These are phyloP conservation scores for Magallana nippona DNA, from an alignment of 2,888 invertebrate genomes.

Conservation along the genomic window DNA sequence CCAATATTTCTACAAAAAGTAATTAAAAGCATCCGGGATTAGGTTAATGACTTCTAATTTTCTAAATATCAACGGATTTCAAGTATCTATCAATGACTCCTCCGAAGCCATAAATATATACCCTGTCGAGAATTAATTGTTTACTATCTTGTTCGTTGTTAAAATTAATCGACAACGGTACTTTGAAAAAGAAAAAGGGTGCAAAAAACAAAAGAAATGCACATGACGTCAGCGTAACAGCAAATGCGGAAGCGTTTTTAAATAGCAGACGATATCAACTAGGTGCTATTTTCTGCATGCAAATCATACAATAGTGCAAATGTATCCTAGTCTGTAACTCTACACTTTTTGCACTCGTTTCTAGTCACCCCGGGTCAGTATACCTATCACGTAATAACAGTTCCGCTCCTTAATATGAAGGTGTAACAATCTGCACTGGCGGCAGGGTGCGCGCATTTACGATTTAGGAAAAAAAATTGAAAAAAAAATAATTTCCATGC, in stretches of 20 bases:
- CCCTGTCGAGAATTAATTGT: neutral
- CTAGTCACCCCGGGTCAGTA: too few species aligned
- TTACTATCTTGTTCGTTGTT: neutral
- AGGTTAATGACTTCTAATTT: neutral
- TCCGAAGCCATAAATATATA: neutral
- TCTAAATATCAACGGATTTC: neutral
- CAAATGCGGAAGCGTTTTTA: neutral
- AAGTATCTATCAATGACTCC: neutral
- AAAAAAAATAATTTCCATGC: too few species aligned
- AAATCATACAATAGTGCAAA: neutral
- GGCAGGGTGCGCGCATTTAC: too few species aligned
- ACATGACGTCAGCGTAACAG: neutral
- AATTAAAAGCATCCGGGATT: slow-evolving; percentile 8
- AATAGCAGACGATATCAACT: neutral
- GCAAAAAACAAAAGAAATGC: slow-evolving; percentile 14
- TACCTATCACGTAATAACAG: too few species aligned
- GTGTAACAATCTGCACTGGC: too few species aligned
- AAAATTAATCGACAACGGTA: neutral
- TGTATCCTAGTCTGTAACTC: neutral
- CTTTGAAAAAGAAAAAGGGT: neutral
- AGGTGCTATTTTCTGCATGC: neutral
- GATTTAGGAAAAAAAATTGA: too few species aligned
- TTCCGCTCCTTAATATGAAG: too few species aligned
- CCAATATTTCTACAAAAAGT: neutral
- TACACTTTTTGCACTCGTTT: neutral